Conservation (phyloP, 2,113 vertebrate genomes). For the Gorilla gorilla region DNA sequence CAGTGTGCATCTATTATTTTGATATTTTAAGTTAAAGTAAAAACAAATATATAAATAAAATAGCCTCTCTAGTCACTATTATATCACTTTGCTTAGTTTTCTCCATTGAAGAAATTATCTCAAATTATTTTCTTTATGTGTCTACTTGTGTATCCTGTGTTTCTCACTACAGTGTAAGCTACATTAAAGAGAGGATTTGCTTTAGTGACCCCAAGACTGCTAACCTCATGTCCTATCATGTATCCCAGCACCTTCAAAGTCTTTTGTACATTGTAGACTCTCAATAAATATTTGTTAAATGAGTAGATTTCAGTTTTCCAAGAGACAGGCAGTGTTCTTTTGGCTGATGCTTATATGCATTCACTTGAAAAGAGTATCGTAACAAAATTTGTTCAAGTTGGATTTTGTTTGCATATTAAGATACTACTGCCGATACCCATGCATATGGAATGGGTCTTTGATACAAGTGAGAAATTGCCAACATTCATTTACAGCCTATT, state of each 20-base stretch:
- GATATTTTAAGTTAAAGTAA: constrained; percentile 22
- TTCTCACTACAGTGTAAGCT: background rate
- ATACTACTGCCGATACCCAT: background rate
- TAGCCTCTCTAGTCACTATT: background rate
- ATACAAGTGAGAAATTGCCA: constrained; percentile 27
- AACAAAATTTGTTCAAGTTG: constrained; percentile 14
- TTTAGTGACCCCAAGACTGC: background rate
- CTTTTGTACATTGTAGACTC: background rate
- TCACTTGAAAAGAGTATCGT: constrained; percentile 31
- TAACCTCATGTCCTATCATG: background rate
- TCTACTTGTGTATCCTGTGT: background rate
- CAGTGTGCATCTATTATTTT: background rate
- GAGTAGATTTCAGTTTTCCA: constrained; percentile 9
- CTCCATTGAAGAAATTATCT: background rate
- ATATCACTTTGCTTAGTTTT: background rate
- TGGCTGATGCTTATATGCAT: background rate
- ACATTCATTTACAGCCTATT: background rate
- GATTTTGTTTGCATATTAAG: constrained; percentile 28
- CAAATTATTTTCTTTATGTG: constrained; percentile 19
- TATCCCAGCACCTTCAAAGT: background rate
- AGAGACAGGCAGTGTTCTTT: constrained; percentile 8
- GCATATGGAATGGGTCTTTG: background rate
- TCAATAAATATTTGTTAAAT: constrained; percentile 47
- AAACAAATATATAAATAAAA: constrained; percentile 30
- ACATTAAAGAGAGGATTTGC: background rate